These are phyloP conservation scores for Sitodiplosis mosellana DNA, from an alignment of 1,140 invertebrate genomes.

Conservation along the genomic window DNA sequence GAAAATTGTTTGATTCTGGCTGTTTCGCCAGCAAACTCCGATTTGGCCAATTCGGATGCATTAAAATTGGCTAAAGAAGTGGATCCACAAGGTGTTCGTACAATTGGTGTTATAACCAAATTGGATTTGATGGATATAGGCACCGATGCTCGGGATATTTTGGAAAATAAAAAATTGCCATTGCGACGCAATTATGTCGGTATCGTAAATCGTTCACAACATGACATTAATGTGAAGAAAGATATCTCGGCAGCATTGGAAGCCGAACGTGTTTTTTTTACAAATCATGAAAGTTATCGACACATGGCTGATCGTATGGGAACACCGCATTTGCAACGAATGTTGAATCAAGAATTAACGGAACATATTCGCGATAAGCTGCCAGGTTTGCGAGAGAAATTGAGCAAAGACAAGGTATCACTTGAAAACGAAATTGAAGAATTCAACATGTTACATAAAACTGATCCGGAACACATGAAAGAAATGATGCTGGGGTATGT, in stretches of 20 bases:
- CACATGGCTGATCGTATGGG: constrained; percentile 90
- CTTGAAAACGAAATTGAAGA: neutral
- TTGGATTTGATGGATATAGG: constrained; percentile 98
- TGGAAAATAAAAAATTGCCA: constrained; percentile 93
- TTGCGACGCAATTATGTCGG: constrained; percentile 97
- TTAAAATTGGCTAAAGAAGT: constrained; percentile 87
- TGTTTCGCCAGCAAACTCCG: constrained; percentile 87
- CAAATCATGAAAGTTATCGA: constrained; percentile 74
- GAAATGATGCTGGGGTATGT: too few species aligned
- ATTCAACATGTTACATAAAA: neutral
- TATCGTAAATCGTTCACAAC: constrained; percentile 94
- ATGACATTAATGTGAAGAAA: constrained; percentile 92
- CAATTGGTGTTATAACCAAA: constrained; percentile 94
- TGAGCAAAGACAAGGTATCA: neutral
- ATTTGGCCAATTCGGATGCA: constrained; percentile 93
- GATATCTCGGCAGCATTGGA: constrained; percentile 69
- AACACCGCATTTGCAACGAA: constrained; percentile 92
- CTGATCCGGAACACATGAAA: too few species aligned
- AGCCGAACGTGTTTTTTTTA: constrained; percentile 84
- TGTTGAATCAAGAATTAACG: constrained; percentile 92
- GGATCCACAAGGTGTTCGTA: constrained; percentile 87
- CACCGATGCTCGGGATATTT: constrained; percentile 95
- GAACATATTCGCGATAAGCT: constrained; percentile 81
- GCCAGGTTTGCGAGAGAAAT: neutral
- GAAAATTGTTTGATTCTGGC: constrained; percentile 85